Conservation (phyloP, 2,797 vertebrate species). For the Sciurus carolinensis region DNA sequence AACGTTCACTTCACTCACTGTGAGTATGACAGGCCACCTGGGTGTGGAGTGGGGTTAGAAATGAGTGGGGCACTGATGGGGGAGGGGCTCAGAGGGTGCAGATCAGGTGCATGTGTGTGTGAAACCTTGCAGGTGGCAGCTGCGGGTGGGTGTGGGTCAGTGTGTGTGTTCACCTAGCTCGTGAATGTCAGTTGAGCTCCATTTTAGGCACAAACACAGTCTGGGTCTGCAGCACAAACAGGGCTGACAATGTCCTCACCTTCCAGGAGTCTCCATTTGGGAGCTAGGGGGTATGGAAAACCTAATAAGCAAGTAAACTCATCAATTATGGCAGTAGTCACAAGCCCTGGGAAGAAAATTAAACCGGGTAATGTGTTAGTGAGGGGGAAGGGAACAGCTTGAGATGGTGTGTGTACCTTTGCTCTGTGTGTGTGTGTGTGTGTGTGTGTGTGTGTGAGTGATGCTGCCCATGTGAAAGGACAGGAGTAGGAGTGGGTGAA, state of each 20-base stretch:
- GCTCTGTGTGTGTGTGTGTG: too few relatives aligned
- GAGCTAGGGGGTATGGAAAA: neutral
- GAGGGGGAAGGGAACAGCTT: neutral
- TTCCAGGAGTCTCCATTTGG: neutral
- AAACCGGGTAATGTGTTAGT: neutral
- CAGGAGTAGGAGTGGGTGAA: too few relatives aligned
- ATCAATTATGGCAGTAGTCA: neutral
- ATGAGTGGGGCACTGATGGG: neutral
- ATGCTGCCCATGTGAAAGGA: neutral
- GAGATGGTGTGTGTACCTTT: neutral
- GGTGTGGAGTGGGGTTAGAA: neutral
- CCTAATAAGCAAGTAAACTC: neutral
- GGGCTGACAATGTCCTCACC: neutral
- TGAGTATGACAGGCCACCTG: slow-evolving; percentile 87
- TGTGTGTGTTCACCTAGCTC: neutral
- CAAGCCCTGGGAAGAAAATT: slow-evolving; percentile 3
- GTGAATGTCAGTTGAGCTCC: neutral
- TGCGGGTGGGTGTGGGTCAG: neutral
- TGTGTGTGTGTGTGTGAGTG: too few relatives aligned
- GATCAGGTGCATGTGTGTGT: fast-evolving
- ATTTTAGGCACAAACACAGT: neutral
- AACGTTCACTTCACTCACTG: slow-evolving; percentile 96
- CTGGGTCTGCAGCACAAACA: neutral
- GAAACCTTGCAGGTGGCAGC: neutral
- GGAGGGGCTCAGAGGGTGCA: neutral